Evolutionary conservation across 2,888 invertebrate species (phyloP).

Genomic region (Ferdinandea cuprea): DNA sequence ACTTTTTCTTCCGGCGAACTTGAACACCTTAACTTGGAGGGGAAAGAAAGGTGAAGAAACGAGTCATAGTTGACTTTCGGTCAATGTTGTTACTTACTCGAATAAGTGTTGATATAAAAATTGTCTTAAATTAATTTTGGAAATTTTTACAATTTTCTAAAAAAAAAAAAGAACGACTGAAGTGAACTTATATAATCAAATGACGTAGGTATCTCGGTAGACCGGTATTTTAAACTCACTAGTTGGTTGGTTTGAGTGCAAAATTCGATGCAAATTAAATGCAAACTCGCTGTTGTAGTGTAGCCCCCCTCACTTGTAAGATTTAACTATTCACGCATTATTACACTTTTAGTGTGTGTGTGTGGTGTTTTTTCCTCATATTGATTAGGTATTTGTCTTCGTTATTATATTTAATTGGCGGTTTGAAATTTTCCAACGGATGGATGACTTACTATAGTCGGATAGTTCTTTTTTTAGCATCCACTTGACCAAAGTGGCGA

Average conservation of each 20-base stretch:
- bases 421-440: too few species aligned
- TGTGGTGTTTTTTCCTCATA: too few species aligned
- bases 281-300: not conserved
- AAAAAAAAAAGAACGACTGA: too few species aligned
- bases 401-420: too few species aligned
- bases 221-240: not conserved
- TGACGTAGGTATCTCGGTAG: not conserved
- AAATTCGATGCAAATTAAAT: conserved; percentile 1
- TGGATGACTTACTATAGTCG: too few species aligned
- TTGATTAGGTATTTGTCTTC: too few species aligned
- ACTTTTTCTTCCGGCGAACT: not conserved
- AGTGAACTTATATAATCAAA: not conserved
- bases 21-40: not conserved
- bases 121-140: not conserved
- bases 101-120: not conserved
- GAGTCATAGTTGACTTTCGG: not conserved
- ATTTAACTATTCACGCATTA: not conserved
- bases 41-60: not conserved
- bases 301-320: not conserved
- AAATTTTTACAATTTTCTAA: too few species aligned
- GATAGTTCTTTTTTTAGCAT: too few species aligned
- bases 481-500: too few species aligned
- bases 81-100: not conserved
- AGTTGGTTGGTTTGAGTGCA: not conserved
- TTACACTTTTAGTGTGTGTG: not conserved